phyloP scores from a whole-genome alignment of 2,113 vertebrate genomes.

The Daboia siamensis region DNA sequence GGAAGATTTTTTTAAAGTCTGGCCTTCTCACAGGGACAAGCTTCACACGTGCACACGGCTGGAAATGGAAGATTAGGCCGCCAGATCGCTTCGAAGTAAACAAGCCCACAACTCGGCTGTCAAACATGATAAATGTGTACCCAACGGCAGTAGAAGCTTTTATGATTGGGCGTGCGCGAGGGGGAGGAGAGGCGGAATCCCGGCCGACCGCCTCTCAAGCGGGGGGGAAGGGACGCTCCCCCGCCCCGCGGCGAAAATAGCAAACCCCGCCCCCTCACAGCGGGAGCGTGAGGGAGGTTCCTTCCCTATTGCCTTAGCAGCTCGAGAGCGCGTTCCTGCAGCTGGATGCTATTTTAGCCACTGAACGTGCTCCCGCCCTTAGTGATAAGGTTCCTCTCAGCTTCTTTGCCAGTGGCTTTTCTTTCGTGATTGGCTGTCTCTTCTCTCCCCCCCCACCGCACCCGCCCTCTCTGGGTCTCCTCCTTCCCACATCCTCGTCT shows the following conservation, averaged over 20 bases:
- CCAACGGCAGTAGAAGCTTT: neutral
- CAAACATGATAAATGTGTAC: neutral
- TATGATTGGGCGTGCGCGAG: neutral
- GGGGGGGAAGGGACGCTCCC: neutral
- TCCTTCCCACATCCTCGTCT: neutral
- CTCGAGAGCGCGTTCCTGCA: neutral
- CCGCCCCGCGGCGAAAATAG: neutral
- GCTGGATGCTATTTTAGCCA: neutral
- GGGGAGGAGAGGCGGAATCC: neutral
- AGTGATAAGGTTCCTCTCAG: neutral
- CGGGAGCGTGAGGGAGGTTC: neutral
- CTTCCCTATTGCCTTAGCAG: neutral
- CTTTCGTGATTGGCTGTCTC: neutral
- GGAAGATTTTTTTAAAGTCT: neutral
- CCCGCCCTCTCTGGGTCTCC: neutral
- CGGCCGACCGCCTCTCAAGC: neutral
- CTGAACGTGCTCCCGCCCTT: neutral
- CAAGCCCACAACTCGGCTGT: neutral
- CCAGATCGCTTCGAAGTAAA: neutral
- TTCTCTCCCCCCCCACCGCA: neutral
- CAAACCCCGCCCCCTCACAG: neutral
- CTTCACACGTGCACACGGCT: neutral
- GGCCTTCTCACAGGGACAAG: neutral
- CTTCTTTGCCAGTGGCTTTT: accelerated
- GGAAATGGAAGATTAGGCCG: neutral